phyloP scores from a whole-genome alignment of 1,140 invertebrate species.

The Platorchestia sp. region DNA sequence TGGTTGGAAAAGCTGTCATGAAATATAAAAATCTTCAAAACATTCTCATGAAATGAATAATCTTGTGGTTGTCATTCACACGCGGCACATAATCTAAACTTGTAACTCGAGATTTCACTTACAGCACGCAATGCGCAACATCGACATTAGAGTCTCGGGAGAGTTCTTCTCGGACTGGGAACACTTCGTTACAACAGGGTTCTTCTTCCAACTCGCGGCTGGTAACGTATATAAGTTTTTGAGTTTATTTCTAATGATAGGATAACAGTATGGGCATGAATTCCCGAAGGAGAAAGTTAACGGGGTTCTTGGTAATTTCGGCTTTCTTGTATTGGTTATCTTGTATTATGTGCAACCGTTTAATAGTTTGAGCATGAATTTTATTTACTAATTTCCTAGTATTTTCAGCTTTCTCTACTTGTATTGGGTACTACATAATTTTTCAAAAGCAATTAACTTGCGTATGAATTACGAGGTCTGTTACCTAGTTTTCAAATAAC shows the following conservation, averaged over 20 bases:
- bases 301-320: too few species aligned
- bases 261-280: too few species aligned
- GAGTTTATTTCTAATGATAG: background rate
- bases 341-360: too few species aligned
- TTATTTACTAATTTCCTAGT: too few species aligned
- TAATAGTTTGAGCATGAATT: too few species aligned
- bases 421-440: too few species aligned
- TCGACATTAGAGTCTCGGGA: constrained; percentile 60
- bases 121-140: constrained; percentile 59
- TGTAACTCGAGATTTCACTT: background rate
- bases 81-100: background rate
- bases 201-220: constrained; percentile 61
- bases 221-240: constrained; percentile 40
- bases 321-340: too few species aligned
- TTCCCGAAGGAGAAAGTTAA: too few species aligned
- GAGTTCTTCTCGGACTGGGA: constrained; percentile 62
- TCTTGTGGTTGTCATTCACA: background rate
- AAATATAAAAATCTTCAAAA: background rate
- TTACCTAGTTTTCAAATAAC: too few species aligned
- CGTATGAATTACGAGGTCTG: too few species aligned
- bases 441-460: too few species aligned
- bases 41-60: background rate
- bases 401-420: too few species aligned
- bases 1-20: background rate
- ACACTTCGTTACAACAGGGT: constrained; percentile 59